A percentile compares a stretch with the other conserved stretches of the same genome.
phyloP scores from a whole-genome alignment of 2,888 invertebrate species.

The Lasioglossum morio region DNA sequence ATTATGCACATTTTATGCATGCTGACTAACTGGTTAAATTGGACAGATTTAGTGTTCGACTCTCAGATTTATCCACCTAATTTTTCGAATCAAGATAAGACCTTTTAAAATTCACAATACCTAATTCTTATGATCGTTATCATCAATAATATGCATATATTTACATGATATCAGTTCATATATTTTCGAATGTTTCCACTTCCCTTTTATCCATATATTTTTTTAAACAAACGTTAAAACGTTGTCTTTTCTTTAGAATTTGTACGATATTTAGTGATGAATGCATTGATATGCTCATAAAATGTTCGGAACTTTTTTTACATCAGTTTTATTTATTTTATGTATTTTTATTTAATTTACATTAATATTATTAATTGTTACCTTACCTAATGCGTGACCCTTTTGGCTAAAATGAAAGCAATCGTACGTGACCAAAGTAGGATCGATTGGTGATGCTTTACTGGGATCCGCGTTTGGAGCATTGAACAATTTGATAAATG shows the following conservation, averaged over 20 bases:
- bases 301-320: neutral
- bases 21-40: neutral
- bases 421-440: slow-evolving; percentile 90
- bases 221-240: no score
- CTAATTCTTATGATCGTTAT: neutral
- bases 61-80: neutral
- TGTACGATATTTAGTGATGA: neutral
- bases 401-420: slow-evolving; percentile 93
- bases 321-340: neutral
- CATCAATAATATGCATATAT: neutral
- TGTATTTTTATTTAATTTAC: neutral
- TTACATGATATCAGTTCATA: neutral
- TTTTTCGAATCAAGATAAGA: neutral
- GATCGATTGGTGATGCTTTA: slow-evolving; percentile 86
- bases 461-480: slow-evolving; percentile 85
- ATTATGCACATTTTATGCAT: neutral
- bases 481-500: slow-evolving; percentile 90
- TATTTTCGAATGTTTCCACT: neutral
- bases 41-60: neutral
- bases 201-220: neutral
- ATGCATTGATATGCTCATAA: neutral
- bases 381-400: slow-evolving; percentile 90
- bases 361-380: neutral
- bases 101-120: neutral
- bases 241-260: neutral